Evolutionary conservation across 2,113 vertebrate species (phyloP), one percentile per base, ranked within the genome.

Genomic region (Aldabrachelys gigantea): DNA sequence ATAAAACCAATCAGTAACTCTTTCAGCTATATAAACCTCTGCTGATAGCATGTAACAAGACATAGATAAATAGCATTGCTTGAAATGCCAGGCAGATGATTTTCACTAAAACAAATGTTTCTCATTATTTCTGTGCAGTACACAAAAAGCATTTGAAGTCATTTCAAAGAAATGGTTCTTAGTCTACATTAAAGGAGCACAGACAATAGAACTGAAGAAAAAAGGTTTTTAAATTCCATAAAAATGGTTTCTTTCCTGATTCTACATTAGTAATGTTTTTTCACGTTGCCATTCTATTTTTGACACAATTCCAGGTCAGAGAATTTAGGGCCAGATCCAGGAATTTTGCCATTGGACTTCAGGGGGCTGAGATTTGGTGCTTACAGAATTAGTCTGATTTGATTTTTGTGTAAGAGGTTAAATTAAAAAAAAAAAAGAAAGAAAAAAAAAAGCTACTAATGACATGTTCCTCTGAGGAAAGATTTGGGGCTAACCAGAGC

Each of bases 1-100:
- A 82, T 49, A 91, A 93, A 89, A 81, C 50, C 82, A 41, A 88
- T 29, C 89, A 78, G 86, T 44, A n/a, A 8, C 47, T 90, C 65
- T 5, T 78, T 85, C 90, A 56, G 24, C 1, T 91, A 38, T 13
- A 85, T 57, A 86, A 41, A 59, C 54, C 56, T 94, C 89, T 92
- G 76, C 59, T 80, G 53, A 50, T 57, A 54, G 49, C 3, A 3
- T n/a, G 44, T 52, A 91, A 38, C n/a, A 44, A 89, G 91, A 53
- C 79, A 93, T 19, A 80, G 80, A 96, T 1, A 82, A 96, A 95
- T 2, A 89, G 25, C 76, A 31, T 22, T 87, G 75, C 84, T 88
- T 94, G 57, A 59, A 86, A 95, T 93, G n/a, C 31, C 69, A 65
- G 19, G 22, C 24, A 80, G 81, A 84, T 91, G 14, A 89, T 92